These are phyloP conservation scores for Cerastoderma edule DNA, from an alignment of 2,888 invertebrate species.

Conservation along the genomic window DNA sequence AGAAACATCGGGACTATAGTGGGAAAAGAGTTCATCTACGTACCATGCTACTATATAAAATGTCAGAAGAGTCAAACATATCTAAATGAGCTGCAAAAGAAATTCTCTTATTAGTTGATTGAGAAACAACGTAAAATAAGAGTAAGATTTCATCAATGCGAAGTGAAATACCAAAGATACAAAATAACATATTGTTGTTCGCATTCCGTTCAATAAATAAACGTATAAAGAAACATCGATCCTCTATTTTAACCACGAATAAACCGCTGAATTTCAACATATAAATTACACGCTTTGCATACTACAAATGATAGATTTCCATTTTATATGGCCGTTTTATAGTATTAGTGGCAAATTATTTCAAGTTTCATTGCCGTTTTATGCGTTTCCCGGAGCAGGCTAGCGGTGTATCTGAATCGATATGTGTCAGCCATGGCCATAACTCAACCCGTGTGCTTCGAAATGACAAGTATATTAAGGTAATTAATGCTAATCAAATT, in stretches of 20 bases:
- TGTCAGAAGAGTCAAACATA: too few relatives aligned
- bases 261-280: constrained; percentile 20
- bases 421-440: constrained; percentile 15
- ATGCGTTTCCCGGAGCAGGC: constrained; percentile 12
- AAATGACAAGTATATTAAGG: constrained; percentile 28
- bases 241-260: constrained; percentile 10
- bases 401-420: constrained; percentile 12
- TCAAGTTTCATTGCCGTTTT: constrained; percentile 23
- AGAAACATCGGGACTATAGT: too few relatives aligned
- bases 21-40: too few relatives aligned
- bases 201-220: constrained; percentile 4
- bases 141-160: too few relatives aligned
- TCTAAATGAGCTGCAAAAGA: too few relatives aligned
- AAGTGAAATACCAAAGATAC: too few relatives aligned
- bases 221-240: constrained; percentile 8
- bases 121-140: too few relatives aligned
- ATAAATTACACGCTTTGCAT: constrained; percentile 31
- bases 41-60: too few relatives aligned
- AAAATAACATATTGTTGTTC: neutral
- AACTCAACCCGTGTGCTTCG: constrained; percentile 20
- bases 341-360: constrained; percentile 28
- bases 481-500: constrained; percentile 28
- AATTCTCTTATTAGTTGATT: too few relatives aligned
- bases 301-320: constrained; percentile 29
- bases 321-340: constrained; percentile 26